Evolutionary conservation across 2,113 vertebrate species (phyloP).

Genomic region (Brachyhypopomus occidentalis): DNA sequence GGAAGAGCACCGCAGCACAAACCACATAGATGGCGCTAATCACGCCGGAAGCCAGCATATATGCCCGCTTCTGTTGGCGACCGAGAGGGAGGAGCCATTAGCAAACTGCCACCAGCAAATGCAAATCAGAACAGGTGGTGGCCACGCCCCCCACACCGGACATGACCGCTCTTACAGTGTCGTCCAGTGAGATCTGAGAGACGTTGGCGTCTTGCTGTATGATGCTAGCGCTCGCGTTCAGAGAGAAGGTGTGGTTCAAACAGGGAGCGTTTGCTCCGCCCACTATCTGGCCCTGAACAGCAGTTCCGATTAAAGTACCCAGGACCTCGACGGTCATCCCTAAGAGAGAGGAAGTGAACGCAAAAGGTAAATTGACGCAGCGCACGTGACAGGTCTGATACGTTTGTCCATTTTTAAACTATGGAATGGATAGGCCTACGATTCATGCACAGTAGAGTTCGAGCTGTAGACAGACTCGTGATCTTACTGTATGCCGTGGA

Average conservation of each 20-base stretch:
- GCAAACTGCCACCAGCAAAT: not conserved
- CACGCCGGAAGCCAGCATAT: slow-evolving; percentile 86
- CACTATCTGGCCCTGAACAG: slow-evolving; percentile 94
- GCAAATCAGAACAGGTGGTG: not conserved
- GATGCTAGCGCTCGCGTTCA: slow-evolving; percentile 47
- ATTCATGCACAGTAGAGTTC: too few relatives aligned
- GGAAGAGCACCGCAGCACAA: slow-evolving; percentile 79
- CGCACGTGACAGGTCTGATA: too few relatives aligned
- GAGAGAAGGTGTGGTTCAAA: slow-evolving; percentile 33
- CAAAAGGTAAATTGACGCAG: not conserved
- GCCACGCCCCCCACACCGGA: not conserved
- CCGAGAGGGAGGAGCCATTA: not conserved
- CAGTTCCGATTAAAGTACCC: slow-evolving; percentile 88
- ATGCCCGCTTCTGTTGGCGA: slow-evolving; percentile 78
- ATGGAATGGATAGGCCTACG: too few relatives aligned
- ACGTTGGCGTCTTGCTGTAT: slow-evolving; percentile 62
- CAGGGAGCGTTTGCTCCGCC: slow-evolving; percentile 79
- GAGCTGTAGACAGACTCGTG: not conserved
- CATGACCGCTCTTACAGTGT: slow-evolving; percentile 74
- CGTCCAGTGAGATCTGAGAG: slow-evolving; percentile 68
- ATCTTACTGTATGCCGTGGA: slow-evolving; percentile 92
- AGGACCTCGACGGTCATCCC: slow-evolving; percentile 95
- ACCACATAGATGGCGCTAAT: slow-evolving; percentile 86
- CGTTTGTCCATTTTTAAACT: too few relatives aligned
- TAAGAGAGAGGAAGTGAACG: slow-evolving; percentile 58